These are phyloP conservation scores for Malurus elegans DNA, from an alignment of 2,113 vertebrate genomes.

Conservation along the genomic window DNA sequence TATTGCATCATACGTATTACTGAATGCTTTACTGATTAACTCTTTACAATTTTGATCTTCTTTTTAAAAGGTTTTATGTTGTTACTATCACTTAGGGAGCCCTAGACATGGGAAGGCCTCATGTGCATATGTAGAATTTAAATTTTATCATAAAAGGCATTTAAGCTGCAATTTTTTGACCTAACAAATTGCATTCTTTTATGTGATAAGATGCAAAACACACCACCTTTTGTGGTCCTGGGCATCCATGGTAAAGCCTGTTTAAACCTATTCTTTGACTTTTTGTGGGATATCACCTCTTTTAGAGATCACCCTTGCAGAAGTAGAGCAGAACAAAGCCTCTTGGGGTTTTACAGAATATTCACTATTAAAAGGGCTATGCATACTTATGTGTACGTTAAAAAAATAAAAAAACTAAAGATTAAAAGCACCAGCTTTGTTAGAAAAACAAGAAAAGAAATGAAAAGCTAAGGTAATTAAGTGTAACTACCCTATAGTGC, in stretches of 20 bases:
- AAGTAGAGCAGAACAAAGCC: background rate
- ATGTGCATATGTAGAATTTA: background rate
- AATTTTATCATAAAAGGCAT: background rate
- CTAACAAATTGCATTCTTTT: background rate
- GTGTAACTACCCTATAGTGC: background rate
- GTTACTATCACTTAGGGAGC: background rate
- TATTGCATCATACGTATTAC: background rate
- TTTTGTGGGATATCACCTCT: background rate
- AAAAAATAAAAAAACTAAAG: background rate
- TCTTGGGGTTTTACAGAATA: background rate
- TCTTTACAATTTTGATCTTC: background rate
- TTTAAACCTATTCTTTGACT: background rate
- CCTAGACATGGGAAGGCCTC: background rate
- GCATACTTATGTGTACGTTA: background rate
- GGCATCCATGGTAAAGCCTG: background rate
- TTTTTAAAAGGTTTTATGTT: background rate
- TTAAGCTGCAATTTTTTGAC: background rate
- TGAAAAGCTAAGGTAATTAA: background rate
- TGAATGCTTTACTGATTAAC: background rate
- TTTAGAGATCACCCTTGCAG: background rate
- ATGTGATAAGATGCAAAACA: background rate
- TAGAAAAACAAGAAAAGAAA: background rate
- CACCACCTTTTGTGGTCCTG: background rate
- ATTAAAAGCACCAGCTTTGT: background rate
- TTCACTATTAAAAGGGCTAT: background rate